These are phyloP conservation scores for Lepus americanus DNA, from an alignment of 2,113 vertebrate species.

Conservation along the genomic window DNA sequence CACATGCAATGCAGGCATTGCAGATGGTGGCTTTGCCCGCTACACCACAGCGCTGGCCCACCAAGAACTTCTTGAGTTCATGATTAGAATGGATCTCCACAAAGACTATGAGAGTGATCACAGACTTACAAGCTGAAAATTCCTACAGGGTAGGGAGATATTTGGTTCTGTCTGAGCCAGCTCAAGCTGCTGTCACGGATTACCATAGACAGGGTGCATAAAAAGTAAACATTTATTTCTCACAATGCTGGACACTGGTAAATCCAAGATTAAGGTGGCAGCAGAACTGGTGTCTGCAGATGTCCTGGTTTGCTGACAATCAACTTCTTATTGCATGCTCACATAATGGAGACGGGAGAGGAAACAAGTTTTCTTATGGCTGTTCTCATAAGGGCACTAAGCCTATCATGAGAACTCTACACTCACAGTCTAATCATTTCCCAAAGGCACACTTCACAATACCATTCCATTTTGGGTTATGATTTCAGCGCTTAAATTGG, in stretches of 20 bases:
- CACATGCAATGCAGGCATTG: no score
- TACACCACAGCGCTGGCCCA: no score
- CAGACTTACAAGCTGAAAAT: not conserved
- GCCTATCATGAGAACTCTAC: not conserved
- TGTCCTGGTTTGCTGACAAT: not conserved
- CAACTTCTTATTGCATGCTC: not conserved
- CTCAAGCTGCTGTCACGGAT: not conserved
- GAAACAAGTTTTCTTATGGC: not conserved
- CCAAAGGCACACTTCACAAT: not conserved
- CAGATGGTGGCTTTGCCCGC: no score
- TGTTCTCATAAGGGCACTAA: not conserved
- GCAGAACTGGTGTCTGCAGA: not conserved
- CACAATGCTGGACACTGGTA: not conserved
- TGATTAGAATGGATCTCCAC: not conserved
- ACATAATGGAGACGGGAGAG: not conserved
- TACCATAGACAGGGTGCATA: not conserved
- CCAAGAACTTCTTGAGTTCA: not conserved
- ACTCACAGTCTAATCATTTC: not conserved
- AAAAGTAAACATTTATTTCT: not conserved
- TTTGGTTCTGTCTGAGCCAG: not conserved
- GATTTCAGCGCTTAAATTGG: not conserved
- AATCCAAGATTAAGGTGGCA: not conserved
- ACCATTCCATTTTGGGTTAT: not conserved
- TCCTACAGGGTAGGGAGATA: not conserved
- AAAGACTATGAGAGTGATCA: not conserved